Evolutionary conservation across 2,113 vertebrate genomes (phyloP).

Genomic region (Pygoscelis adeliae): DNA sequence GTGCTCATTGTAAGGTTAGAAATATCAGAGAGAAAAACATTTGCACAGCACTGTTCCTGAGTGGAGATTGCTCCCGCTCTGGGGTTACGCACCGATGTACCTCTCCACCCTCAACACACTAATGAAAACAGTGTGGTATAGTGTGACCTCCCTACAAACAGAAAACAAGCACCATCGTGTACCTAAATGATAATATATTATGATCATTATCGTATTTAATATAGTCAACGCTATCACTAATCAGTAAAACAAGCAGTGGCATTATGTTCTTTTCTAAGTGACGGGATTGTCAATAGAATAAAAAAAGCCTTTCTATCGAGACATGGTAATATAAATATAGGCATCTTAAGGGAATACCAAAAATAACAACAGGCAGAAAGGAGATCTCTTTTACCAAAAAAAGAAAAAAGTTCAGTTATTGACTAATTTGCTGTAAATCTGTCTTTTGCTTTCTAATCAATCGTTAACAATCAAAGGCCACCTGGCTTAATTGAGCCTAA

Average conservation of each 20-base stretch:
- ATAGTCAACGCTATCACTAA: not conserved
- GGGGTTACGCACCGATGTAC: not conserved
- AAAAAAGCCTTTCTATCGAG: not conserved
- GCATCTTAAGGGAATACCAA: not conserved
- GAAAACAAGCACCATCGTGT: not conserved
- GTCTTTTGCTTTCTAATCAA: conserved; percentile 38
- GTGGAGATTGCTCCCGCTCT: not conserved
- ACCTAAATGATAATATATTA: conserved; percentile 10
- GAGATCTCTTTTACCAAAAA: not conserved
- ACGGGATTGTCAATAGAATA: not conserved
- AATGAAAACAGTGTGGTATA: not conserved
- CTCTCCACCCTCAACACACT: not conserved
- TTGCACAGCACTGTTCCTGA: not conserved
- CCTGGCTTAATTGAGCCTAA: conserved; percentile 23
- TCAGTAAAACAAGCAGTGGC: not conserved
- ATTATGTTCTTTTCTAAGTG: not conserved
- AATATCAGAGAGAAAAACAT: not conserved
- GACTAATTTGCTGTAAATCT: conserved; percentile 20
- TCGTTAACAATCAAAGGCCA: conserved; percentile 14
- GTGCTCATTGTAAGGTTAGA: not conserved
- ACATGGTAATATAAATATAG: not conserved
- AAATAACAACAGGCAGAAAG: not conserved
- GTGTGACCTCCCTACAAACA: not conserved
- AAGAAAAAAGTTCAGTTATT: not conserved
- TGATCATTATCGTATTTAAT: not conserved